These are phyloP conservation scores for Chaetogeoica ovagalla DNA, from an alignment of 2,888 invertebrate species.

Conservation along the genomic window DNA sequence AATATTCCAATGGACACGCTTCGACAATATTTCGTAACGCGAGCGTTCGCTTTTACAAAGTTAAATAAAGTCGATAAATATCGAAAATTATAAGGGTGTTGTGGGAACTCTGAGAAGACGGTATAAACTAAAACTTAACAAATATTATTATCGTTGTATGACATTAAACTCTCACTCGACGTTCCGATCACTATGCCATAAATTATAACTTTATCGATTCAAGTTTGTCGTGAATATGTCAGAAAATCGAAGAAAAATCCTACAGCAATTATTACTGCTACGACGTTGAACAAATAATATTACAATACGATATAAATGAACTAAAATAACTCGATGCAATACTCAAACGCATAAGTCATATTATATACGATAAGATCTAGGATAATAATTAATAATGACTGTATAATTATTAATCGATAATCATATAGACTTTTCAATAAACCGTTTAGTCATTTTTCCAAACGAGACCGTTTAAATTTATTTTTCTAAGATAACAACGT, in stretches of 20 bases:
- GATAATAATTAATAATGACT: background rate
- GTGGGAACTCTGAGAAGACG: no score
- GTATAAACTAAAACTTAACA: no score
- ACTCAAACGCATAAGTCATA: background rate
- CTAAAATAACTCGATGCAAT: background rate
- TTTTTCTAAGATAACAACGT: background rate
- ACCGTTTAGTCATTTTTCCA: background rate
- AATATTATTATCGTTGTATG: no score
- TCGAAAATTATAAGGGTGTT: no score
- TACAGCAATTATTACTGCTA: background rate
- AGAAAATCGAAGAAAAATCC: background rate
- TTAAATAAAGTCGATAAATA: no score
- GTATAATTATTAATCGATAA: background rate
- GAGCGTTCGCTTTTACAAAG: no score
- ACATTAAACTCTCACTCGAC: no score
- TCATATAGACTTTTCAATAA: background rate
- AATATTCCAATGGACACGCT: no score
- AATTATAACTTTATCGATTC: no score
- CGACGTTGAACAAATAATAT: background rate
- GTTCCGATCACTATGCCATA: no score
- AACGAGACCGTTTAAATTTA: background rate
- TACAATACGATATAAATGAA: background rate
- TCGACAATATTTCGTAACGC: no score
- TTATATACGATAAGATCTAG: background rate
- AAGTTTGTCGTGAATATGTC: background rate